Base-by-base conservation (phyloP, 2,113 vertebrate genomes). In the Oryzias melastigma region DNA sequence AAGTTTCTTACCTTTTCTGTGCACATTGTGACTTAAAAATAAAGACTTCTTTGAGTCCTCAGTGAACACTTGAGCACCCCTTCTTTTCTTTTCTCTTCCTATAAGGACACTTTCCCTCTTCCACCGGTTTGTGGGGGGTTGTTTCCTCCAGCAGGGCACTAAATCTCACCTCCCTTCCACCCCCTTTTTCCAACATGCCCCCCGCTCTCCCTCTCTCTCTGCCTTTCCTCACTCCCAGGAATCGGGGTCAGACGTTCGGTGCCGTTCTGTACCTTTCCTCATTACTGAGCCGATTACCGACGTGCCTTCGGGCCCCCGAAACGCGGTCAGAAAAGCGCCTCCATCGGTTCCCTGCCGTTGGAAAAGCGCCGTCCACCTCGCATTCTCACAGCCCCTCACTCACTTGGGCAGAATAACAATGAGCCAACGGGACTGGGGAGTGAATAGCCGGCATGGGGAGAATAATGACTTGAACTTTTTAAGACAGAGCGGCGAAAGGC, bases 341-440 rank as follows among this genome's bases (percentile, higher is more conserved):
- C 35, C 20, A 52, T 63, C 70, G 68, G 61, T 40, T 68, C 80
- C 63, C 75, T 29, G 71, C 69, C 8, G 67, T 48, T 77, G 53
- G 65, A 75, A 56, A 27, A 52, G 65, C 68, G 15, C 65, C 18
- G 56, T 65, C 71, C 41, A 45, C 58, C 69, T 71, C 79, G 57
- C 66, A 20, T 46, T 62, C 81, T 71, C 78, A 65, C 80, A 68
- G 77, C 49, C 82, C 42, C 82, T 77, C 77, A 77, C 83, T 89
- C 87, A 85, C 91, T 91, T 72, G 82, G 88, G 44, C 85, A 86
- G 91, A 91, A 93, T 93, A 91, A 91, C 89, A 93, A 93, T 92
- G 91, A 92, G 90, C 84, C 81, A 80, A 85, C 83, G 66, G 90
- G 87, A 88, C 65, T 79, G 52, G 51, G 22, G 29, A 15, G 63